Base-by-base conservation (phyloP, 2,888 invertebrate genomes). In the Mystacides longicornis region DNA sequence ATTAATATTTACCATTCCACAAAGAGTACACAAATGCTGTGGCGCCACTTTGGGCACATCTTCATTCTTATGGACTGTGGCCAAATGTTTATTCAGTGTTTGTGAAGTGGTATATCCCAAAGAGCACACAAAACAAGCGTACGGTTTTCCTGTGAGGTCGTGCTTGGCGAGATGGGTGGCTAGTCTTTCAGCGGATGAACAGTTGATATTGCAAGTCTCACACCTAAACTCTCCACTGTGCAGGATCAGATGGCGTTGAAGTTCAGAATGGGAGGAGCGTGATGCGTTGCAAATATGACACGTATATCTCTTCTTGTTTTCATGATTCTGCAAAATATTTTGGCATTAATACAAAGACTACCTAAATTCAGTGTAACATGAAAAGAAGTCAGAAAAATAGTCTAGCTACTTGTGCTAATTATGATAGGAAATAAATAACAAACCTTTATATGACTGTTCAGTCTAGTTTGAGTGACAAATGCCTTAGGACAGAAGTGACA, bases 71-170 rank as follows among this genome's bases (percentile, higher is more conserved):
- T 61, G 61, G 19, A 57, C 56, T 2, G 54, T 56, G 48, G 59
- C 46, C 9, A 61, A 49, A 37, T 61, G 61, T 31, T 58, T 57
- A 21, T 56, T 57, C 1, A 61, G 54, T 20, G 56, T 57, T 50
- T 61, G 59, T 33, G 57, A 49, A 1, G 59, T 52, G 21, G 48
- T 37, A 53, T 59, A 61, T 2, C 61, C 61, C 16, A 61, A 53
- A n/a, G 54, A 54, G 49, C 61, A 61, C 4, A 61, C 57, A 48
- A 59, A 59, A 50, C 61, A 61, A 19, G 59, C 57, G 50, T 61
- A 59, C 1, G 61, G 59, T 48, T 61, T 61, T 42, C 61, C 61
- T n/a, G 56, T 57, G 9, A 61, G 49, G 20, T 61, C 61, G 37
- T 61, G 61, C n/a, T 54, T 52, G 9, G 54, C 54, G 11, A 55